Base-by-base conservation (phyloP, 2,888 invertebrate genomes). In the Hedya salicella region DNA sequence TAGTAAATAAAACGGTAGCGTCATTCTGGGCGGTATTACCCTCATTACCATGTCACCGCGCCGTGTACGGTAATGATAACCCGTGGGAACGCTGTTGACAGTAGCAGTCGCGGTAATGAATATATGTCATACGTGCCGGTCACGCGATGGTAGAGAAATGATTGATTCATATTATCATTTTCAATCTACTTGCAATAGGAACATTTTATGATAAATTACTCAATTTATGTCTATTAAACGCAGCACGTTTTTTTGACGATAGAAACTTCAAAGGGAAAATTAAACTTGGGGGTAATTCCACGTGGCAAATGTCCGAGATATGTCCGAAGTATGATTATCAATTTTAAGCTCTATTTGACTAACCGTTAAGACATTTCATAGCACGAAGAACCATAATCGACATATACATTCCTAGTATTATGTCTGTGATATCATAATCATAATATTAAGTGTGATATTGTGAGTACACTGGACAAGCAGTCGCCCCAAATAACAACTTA, bases 61-160 rank as follows among this genome's bases (percentile, higher is more conserved):
- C 56, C 16, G 49, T n/a, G n/a, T 39, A 49, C 52, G 44, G 52
- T 65, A 65, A 52, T 65, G 59, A 65, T 46, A 49, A 44, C 63
- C 49, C 57, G 21, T 50, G 64, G 64, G 52, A 59, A 52, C 56
- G 64, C 48, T 63, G 56, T 56, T 64, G 63, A 56, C 63, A 64
- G 62, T 36, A 4, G 25, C 30, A 62, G 61, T 62, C 49, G 42
- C 19, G 63, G 59, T 59, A 65, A 56, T 63, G 40, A 63, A 42
- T 36, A 62, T 46, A 59, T 52, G 59, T 59, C 57, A 49, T 62
- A 53, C 48, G 44, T 44, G 48, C 30, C 50, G 42, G 40, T 52
- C 64, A 65, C 59, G 59, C 64, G 39, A 65, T 16, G 63, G 25
- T 6, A 39, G 36, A 21, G 39, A 4, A 48, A 54, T 48, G 39